Evolutionary conservation across 2,113 vertebrate species (phyloP).

Genomic region (Cheirogaleus medius): DNA sequence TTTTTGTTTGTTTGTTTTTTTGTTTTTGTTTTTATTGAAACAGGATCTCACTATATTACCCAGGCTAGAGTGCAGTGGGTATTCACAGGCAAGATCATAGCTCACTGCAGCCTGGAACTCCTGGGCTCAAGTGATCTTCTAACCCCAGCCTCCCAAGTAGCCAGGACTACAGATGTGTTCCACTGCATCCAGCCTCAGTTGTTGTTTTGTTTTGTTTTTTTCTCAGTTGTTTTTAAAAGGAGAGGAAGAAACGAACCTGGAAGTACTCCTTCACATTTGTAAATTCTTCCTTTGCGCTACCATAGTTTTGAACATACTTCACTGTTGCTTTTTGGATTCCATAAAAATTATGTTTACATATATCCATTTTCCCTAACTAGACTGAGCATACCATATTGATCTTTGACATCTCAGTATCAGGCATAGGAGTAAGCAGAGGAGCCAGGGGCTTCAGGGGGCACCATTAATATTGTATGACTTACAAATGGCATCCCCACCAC

Average conservation of each 20-base stretch:
- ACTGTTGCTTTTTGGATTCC: background rate
- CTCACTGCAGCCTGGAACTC: background rate
- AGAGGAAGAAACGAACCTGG: background rate
- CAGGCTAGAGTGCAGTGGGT: background rate
- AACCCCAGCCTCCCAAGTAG: background rate
- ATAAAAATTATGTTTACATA: constrained; percentile 16
- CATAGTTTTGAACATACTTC: background rate
- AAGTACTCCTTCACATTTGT: background rate
- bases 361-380: background rate
- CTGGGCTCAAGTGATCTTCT: background rate
- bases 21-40: background rate
- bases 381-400: background rate
- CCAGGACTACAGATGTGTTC: background rate
- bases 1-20: background rate
- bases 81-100: background rate
- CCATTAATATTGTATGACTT: background rate
- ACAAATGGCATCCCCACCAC: background rate
- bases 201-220: too few species aligned
- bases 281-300: background rate
- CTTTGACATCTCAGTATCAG: background rate
- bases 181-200: background rate
- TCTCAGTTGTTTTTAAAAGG: background rate
- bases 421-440: background rate
- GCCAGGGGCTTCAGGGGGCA: background rate
- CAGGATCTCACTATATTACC: background rate